Evolutionary conservation across 2,888 invertebrate species (phyloP).

Genomic region (Amblyjoppa proteus): DNA sequence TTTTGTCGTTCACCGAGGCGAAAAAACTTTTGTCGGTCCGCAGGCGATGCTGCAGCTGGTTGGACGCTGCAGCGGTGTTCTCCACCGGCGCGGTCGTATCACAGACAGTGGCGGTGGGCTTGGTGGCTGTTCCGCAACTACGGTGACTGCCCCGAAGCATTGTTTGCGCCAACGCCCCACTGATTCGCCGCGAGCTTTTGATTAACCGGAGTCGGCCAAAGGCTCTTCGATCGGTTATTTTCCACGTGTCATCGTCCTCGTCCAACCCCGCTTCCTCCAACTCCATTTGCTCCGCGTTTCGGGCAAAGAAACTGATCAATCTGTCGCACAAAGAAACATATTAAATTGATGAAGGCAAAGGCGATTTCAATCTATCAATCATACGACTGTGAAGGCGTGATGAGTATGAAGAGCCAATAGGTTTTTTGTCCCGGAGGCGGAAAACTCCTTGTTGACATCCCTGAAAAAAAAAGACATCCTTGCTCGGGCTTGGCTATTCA

Average conservation of each 20-base stretch:
- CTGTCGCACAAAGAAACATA: background rate
- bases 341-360: background rate
- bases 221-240: slow-evolving; percentile 72
- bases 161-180: slow-evolving; percentile 72
- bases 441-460: background rate
- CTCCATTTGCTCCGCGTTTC: background rate
- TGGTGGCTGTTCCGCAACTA: slow-evolving; percentile 16
- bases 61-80: background rate
- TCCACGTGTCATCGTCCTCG: slow-evolving; percentile 53
- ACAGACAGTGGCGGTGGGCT: background rate
- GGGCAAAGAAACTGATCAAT: background rate
- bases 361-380: background rate
- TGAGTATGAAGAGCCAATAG: background rate
- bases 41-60: background rate
- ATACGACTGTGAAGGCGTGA: background rate
- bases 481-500: background rate
- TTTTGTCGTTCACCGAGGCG: slow-evolving; percentile 37
- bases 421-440: no score
- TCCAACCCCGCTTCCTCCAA: background rate
- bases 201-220: slow-evolving; percentile 74
- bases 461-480: background rate
- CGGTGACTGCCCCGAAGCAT: slow-evolving; percentile 63
- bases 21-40: slow-evolving; percentile 34
- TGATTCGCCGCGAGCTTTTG: slow-evolving; percentile 73
- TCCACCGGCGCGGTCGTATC: background rate